Evolutionary conservation across 2,888 invertebrate species (phyloP).

Genomic region (Conops quadrifasciatus): DNA sequence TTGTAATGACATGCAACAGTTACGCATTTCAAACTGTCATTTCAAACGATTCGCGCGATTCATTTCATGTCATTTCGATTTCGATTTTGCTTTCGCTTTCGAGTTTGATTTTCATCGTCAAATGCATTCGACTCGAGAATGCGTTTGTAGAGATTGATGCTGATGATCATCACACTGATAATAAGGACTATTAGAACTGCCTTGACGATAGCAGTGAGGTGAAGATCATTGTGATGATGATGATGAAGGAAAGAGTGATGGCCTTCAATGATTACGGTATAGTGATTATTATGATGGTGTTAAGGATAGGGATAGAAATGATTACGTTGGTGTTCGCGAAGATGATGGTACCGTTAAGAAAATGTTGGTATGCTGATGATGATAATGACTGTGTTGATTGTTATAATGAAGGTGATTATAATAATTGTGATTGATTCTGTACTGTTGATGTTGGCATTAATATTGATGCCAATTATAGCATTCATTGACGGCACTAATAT

Average conservation of each 20-base stretch:
- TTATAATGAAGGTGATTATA: no score
- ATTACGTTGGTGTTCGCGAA: background rate
- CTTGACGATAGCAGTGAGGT: background rate
- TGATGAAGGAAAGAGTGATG: no score
- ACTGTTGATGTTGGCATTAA: no score
- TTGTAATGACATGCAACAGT: constrained; percentile 20
- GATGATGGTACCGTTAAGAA: background rate
- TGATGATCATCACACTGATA: background rate
- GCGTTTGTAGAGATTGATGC: background rate
- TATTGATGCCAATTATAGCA: no score
- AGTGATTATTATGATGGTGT: no score
- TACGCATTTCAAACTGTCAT: constrained; percentile 27
- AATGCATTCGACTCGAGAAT: constrained; percentile 5
- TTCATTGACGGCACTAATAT: no score
- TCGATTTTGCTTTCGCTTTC: constrained; percentile 26
- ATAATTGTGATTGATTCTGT: no score
- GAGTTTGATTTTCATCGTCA: constrained; percentile 18
- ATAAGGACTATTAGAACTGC: no score
- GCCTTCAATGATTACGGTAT: no score
- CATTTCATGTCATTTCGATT: constrained; percentile 20
- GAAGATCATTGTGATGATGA: background rate
- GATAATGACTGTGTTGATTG: no score
- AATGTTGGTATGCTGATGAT: no score
- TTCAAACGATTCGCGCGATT: background rate
- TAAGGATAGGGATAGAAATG: no score